Conservation (phyloP, 2,888 invertebrate genomes). For the Limnephilus lunatus region DNA sequence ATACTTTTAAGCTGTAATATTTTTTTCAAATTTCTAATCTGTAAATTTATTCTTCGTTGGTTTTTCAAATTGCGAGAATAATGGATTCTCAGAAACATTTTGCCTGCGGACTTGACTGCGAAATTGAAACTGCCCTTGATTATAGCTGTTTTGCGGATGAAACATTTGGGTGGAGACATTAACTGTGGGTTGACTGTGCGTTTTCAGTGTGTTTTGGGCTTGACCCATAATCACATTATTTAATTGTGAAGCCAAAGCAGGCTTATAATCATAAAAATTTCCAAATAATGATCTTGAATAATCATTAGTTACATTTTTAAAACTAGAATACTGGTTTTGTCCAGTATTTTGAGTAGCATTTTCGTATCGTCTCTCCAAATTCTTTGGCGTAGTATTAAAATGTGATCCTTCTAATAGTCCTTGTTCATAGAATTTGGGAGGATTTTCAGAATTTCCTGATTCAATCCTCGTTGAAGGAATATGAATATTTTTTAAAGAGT, state of each 20-base stretch:
- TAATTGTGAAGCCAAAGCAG: background rate
- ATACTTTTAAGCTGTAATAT: background rate
- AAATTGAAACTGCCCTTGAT: background rate
- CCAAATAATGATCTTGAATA: slow-evolving; percentile 2
- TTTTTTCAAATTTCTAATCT: background rate
- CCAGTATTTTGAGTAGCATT: background rate
- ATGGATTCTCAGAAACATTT: background rate
- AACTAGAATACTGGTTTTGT: background rate
- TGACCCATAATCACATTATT: background rate
- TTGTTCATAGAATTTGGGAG: background rate
- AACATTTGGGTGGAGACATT: background rate
- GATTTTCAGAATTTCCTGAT: background rate
- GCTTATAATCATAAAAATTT: background rate
- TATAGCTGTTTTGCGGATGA: background rate
- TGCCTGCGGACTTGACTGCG: background rate
- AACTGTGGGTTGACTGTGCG: background rate
- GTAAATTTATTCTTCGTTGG: background rate
- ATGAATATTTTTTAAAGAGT: background rate
- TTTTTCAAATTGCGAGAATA: slow-evolving; percentile 11
- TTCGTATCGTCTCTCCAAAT: background rate
- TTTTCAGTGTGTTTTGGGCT: background rate
- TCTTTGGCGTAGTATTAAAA: background rate
- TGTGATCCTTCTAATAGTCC: background rate
- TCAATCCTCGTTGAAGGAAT: background rate
- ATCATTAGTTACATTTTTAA: background rate